These are phyloP conservation scores for Acrobasis consociella DNA, from an alignment of 2,888 invertebrate species.

Conservation along the genomic window DNA sequence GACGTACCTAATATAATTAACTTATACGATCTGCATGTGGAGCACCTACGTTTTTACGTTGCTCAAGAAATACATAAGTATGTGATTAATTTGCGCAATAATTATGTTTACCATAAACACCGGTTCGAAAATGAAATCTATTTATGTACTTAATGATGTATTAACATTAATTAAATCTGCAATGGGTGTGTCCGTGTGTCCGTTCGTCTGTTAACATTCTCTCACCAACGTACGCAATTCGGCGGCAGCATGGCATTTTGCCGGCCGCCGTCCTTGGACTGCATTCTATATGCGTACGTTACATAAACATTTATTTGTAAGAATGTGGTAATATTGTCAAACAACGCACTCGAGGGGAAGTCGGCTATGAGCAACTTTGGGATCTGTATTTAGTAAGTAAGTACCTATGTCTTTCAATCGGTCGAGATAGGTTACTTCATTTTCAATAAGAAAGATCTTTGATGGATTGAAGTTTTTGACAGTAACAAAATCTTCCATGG, in stretches of 20 bases:
- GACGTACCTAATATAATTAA: too few species aligned
- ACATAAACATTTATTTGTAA: slow-evolving; percentile 17
- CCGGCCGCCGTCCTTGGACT: slow-evolving; percentile 34
- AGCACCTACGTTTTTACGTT: too few species aligned
- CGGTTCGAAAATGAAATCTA: too few species aligned
- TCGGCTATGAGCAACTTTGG: neutral
- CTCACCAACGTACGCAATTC: slow-evolving; percentile 8
- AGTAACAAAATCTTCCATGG: too few species aligned
- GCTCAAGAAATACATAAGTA: too few species aligned
- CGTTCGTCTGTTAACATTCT: slow-evolving; percentile 2
- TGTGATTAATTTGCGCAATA: too few species aligned
- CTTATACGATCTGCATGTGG: too few species aligned
- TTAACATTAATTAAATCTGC: neutral
- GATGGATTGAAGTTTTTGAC: too few species aligned
- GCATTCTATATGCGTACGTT: slow-evolving; percentile 32
- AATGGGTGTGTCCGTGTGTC: neutral
- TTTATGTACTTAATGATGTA: neutral
- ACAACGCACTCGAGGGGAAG: neutral
- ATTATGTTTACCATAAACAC: too few species aligned
- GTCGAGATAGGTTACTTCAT: too few species aligned
- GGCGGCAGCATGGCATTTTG: slow-evolving; percentile 32
- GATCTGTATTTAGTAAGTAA: neutral
- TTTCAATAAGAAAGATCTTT: too few species aligned
- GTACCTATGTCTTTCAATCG: too few species aligned
- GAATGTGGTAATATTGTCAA: slow-evolving; percentile 13